These are phyloP conservation scores for Neoscelio sp. DNA, from an alignment of 2,888 invertebrate genomes.

Conservation along the genomic window DNA sequence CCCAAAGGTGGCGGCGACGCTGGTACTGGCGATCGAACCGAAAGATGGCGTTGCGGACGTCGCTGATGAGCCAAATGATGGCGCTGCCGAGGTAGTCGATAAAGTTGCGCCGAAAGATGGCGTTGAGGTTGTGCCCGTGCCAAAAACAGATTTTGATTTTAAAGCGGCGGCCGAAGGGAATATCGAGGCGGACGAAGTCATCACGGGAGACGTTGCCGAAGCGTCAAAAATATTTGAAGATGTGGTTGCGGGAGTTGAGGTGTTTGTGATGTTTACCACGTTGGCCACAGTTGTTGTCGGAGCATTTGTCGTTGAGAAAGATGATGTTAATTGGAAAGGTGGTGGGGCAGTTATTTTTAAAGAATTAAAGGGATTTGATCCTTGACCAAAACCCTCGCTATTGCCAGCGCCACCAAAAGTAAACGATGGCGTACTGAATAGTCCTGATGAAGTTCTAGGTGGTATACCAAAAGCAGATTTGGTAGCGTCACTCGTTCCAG, in stretches of 20 bases:
- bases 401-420: neutral
- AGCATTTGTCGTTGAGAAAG: neutral
- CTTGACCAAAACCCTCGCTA: slow-evolving; percentile 8
- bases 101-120: slow-evolving; percentile 11
- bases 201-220: neutral
- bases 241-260: slow-evolving; percentile 3
- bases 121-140: neutral
- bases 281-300: neutral
- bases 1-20: too few relatives aligned
- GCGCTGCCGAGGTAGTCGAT: neutral
- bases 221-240: slow-evolving; percentile 4
- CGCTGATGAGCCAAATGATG: slow-evolving; percentile 3
- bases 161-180: neutral
- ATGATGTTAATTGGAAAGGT: slow-evolving; percentile 9
- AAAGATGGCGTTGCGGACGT: slow-evolving; percentile 22
- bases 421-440: slow-evolving; percentile 9
- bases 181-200: neutral
- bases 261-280: slow-evolving; percentile 6
- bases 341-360: slow-evolving; percentile 14
- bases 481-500: neutral
- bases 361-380: neutral
- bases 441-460: neutral
- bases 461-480: slow-evolving; percentile 14
- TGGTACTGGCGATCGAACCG: slow-evolving; percentile 6
- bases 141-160: slow-evolving; percentile 4